Evolutionary conservation across 2,113 vertebrate genomes (phyloP).

Genomic region (Hemiprocne comata): DNA sequence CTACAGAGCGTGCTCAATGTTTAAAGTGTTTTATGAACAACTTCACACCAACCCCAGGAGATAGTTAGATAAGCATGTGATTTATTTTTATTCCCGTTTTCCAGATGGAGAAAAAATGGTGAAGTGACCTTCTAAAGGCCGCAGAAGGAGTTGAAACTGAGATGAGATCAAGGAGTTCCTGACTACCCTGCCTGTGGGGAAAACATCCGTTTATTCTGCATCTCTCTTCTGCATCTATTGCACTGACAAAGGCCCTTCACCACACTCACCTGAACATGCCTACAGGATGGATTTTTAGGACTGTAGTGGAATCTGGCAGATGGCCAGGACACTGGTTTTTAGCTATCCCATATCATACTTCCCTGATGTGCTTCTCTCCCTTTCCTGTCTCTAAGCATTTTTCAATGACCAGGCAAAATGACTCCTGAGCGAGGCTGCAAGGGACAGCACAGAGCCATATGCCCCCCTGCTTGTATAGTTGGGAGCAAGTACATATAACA

Average conservation of each 20-base stretch:
- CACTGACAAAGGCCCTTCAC: conserved; percentile 33
- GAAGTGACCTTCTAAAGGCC: conserved; percentile 68
- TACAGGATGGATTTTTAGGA: conserved; percentile 46
- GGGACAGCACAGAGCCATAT: not conserved
- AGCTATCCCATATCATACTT: not conserved
- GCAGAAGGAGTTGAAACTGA: conserved; percentile 63
- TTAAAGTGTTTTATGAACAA: conserved; percentile 73
- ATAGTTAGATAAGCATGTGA: conserved; percentile 68
- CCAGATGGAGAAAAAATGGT: conserved; percentile 61
- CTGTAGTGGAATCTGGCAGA: conserved; percentile 24
- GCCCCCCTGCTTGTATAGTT: not conserved
- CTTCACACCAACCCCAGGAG: conserved; percentile 64
- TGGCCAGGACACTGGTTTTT: conserved; percentile 6
- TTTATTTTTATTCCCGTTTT: conserved; percentile 73
- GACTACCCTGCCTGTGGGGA: conserved; percentile 24
- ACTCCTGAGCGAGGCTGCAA: not conserved
- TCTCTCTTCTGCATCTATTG: conserved; percentile 50
- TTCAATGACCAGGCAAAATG: conserved; percentile 37
- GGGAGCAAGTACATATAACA: conserved; percentile 39
- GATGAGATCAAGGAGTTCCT: conserved; percentile 60
- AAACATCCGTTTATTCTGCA: conserved; percentile 47
- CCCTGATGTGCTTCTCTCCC: not conserved
- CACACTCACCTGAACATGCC: not conserved
- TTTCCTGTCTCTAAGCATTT: conserved; percentile 8
- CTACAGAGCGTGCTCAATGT: conserved; percentile 64